These are phyloP conservation scores for Netelia fuscicornis DNA, from an alignment of 2,888 invertebrate species.

Conservation along the genomic window DNA sequence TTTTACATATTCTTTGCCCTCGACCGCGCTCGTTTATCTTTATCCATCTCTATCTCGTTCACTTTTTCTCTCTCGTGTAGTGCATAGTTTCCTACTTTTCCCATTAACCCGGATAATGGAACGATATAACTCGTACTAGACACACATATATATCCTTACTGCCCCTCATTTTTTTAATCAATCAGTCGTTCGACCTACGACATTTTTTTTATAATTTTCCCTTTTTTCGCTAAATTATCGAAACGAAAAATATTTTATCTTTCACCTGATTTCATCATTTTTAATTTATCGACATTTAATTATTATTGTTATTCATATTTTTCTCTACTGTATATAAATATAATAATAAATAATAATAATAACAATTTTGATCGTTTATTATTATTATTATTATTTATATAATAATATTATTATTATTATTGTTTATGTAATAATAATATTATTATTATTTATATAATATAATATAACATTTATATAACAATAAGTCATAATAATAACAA, in stretches of 20 bases:
- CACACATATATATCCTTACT: not conserved
- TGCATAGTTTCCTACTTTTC: conserved; percentile 46
- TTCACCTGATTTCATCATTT: not conserved
- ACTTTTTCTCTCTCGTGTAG: not conserved
- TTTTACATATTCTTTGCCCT: conserved; percentile 57
- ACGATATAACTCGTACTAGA: conserved; percentile 19
- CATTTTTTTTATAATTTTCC: not conserved
- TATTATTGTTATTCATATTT: no score
- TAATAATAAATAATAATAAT: no score
- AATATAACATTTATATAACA: no score
- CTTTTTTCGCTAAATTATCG: not conserved
- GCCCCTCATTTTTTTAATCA: conserved; percentile 23
- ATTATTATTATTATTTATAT: not conserved
- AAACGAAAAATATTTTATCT: conserved; percentile 2
- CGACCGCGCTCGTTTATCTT: conserved; percentile 53
- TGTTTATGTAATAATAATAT: no score
- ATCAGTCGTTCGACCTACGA: not conserved
- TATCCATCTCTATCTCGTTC: not conserved
- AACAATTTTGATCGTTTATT: not conserved
- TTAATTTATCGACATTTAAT: no score
- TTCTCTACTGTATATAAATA: no score
- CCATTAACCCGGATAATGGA: conserved; percentile 56
- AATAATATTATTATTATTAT: not conserved
- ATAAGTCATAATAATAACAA: no score
- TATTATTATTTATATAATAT: no score